Base-by-base conservation (phyloP, 1,140 invertebrate species). In the Brachionus calyciflorus region DNA sequence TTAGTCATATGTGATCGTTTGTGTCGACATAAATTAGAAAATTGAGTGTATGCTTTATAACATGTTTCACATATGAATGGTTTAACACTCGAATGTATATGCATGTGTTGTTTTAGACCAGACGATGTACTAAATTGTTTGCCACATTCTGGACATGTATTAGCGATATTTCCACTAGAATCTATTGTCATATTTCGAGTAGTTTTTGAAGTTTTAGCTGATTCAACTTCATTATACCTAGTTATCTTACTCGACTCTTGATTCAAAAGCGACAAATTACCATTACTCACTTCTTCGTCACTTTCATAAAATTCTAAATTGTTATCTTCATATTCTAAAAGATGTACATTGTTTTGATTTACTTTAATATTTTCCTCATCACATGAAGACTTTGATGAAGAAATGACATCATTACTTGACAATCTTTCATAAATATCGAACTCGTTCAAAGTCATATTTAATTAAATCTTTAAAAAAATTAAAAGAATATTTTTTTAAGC, bases 11-110 rank as follows among this genome's bases (percentile, higher is more conserved):
- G 97, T 93, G 98, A 98, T 78, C 96, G 92, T 82, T 96, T 98
- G 86, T 99, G 97, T 19, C 97, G 90, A 83, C 97, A 99, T 79
- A 99, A 87, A 84, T 99, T 99, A 12, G 96, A 98, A 84, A 99
- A 99, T 86, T 99, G 97, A 0, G 97, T 99, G 87, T 99, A 99
- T 1, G 94, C 90, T 89, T 93, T 91, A 77, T 90, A 89, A 83
- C 86, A 86, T 30, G 84, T 83, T 79, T 86, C 84, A 79, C 87
- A 88, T 87, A 92, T 91, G 85, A 99, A 99, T 2, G 96, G 97
- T 85, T 99, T 99, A 53, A 97, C 91, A 81, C 92, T 95, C 80
- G 93, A 96, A 87, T 99, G 97, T 78, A 99, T 99, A 86, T 99
- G 96, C 26, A 93, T 95, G 87, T 99, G 97, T 84, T 99, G 97